phyloP scores from a whole-genome alignment of 2,888 invertebrate genomes.

The Sisyra terminalis region DNA sequence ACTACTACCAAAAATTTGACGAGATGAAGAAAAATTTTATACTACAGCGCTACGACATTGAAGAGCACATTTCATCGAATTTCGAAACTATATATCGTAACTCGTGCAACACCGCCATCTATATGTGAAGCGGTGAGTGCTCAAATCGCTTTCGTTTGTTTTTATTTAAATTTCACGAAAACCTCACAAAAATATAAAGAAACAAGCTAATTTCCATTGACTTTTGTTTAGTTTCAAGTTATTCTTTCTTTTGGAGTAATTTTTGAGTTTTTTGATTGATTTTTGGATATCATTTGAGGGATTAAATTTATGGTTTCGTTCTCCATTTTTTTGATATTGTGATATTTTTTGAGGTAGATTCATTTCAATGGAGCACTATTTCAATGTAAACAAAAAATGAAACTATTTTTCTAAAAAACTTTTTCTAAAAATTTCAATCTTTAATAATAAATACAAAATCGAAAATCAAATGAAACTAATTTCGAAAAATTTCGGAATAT shows the following conservation, averaged over 20 bases:
- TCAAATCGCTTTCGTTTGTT: too few relatives aligned
- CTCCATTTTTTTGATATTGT: slow-evolving; percentile 4
- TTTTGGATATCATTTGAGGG: not conserved
- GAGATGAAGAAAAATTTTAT: too few relatives aligned
- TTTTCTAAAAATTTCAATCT: not conserved
- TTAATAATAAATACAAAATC: not conserved
- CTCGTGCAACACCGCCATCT: too few relatives aligned
- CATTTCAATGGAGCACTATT: not conserved
- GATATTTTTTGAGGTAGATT: slow-evolving; percentile 6
- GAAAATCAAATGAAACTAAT: slow-evolving; percentile 1
- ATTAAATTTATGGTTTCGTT: slow-evolving; percentile 1
- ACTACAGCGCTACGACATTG: too few relatives aligned
- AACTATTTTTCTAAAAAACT: not conserved
- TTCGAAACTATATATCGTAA: too few relatives aligned
- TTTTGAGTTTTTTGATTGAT: not conserved
- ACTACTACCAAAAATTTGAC: too few relatives aligned
- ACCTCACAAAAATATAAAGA: too few relatives aligned
- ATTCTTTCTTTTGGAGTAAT: not conserved
- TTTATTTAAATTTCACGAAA: too few relatives aligned
- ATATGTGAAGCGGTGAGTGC: too few relatives aligned
- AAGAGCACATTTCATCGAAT: too few relatives aligned
- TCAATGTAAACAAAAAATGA: not conserved
- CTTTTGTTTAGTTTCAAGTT: too few relatives aligned
- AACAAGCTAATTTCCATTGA: slow-evolving; percentile 3
- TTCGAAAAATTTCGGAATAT: slow-evolving; percentile 5